phyloP scores from a whole-genome alignment of 53 echinoderm and acorn worm species.

The Zoroaster sp. region DNA sequence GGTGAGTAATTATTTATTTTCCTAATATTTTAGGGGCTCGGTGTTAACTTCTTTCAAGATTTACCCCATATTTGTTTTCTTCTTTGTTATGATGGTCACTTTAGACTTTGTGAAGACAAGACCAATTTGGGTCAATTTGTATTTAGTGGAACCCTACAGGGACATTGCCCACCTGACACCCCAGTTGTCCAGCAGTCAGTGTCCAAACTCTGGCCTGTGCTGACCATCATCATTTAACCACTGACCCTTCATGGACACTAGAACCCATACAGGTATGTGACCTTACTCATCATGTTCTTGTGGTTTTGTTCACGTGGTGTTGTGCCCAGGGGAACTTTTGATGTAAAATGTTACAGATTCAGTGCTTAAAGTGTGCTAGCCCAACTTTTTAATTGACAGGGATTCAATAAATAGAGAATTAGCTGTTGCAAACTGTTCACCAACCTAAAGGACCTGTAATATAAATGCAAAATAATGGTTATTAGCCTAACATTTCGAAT shows the following conservation, averaged over 20 bases:
- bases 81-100: background rate
- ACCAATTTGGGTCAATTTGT: background rate
- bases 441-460: no score
- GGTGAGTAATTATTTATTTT: no score
- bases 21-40: no score
- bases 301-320: background rate
- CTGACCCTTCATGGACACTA: no score
- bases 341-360: background rate
- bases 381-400: no score
- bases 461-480: no score
- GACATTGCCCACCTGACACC: background rate
- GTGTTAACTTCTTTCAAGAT: no score
- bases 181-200: background rate
- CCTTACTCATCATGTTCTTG: background rate
- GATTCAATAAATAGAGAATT: no score
- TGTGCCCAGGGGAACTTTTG: background rate
- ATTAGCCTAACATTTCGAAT: no score
- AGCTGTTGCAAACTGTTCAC: no score
- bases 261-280: constrained; percentile 1
- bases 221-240: no score
- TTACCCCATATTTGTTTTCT: background rate
- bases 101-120: background rate
- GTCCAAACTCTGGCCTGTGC: background rate
- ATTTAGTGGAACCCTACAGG: background rate
- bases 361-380: background rate